These are phyloP conservation scores for Heliocidaris tuberculata DNA, from an alignment of 35 echinoderm and acorn worm species.

Conservation along the genomic window DNA sequence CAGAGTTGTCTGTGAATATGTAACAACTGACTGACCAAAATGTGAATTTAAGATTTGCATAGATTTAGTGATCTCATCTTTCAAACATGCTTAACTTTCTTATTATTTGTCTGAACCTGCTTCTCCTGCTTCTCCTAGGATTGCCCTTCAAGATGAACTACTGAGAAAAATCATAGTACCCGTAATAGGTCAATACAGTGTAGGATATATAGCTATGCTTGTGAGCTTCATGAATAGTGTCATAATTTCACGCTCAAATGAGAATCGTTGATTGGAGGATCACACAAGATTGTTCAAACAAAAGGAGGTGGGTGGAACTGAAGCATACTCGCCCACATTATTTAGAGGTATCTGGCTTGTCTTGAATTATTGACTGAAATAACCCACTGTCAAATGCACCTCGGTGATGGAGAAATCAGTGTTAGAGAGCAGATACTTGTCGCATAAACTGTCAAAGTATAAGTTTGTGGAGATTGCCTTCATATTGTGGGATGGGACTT, in stretches of 20 bases:
- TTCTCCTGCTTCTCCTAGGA: too few relatives aligned
- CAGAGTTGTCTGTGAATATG: too few relatives aligned
- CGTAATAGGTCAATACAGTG: too few relatives aligned
- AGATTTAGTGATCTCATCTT: too few relatives aligned
- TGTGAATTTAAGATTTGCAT: too few relatives aligned
- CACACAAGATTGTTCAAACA: background rate
- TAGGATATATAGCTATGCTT: background rate
- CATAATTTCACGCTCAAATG: background rate
- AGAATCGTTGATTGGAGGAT: background rate
- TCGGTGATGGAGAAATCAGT: background rate
- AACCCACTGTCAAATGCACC: background rate
- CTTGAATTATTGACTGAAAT: background rate
- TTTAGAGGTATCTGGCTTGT: background rate
- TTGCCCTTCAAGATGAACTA: too few relatives aligned
- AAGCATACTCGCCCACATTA: background rate
- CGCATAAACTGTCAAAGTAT: background rate
- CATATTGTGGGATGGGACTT: too few relatives aligned
- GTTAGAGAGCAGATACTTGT: background rate
- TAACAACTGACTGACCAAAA: too few relatives aligned
- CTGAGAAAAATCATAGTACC: too few relatives aligned
- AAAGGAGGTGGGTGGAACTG: background rate
- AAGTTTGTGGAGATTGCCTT: background rate
- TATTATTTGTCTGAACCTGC: too few relatives aligned
- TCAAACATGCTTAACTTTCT: too few relatives aligned
- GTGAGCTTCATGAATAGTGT: background rate